Base-by-base conservation (phyloP, 2,888 invertebrate species). In the Pandemis cinnamomeana region DNA sequence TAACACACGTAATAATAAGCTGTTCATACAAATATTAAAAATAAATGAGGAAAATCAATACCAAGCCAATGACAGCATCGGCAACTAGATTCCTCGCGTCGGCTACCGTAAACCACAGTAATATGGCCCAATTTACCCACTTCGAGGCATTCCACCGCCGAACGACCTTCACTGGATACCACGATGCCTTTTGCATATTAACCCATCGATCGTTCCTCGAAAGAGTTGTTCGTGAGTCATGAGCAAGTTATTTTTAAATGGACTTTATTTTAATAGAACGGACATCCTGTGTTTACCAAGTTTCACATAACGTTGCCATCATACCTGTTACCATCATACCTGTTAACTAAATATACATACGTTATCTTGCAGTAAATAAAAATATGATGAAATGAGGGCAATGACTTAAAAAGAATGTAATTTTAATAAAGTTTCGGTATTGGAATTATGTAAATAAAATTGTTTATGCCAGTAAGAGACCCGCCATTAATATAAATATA, bases 121-220 rank as follows among this genome's bases (percentile, higher is more conserved):
- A 85, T 89, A 84, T 88, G 88, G 85, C 88, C 89, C 85, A 90
- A 88, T 89, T 91, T 80, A 78, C 76, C 69, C 80, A 78, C 80
- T 77, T 81, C 89, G 88, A 89, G 78, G 89, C 87, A 88, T 84
- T 58, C 58, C 58, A 82, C 78, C 81, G 80, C 78, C 73, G 74
- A 77, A 80, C 86, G 91, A 86, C 92, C 93, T 93, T 93, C 90
- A 79, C 61, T 77, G 78, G 82, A 81, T 86, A 84, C 88, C 87
- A 88, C 81, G 84, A 87, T 88, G 82, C 86, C 86, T 88, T 89
- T 88, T 87, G 87, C 87, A 88, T 89, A 70, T 60, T 86, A 83
- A 71, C 53, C 48, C 87, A 91, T 90, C 84, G 91, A 91, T 86
- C 86, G 81, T 84, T 83, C 85, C 83, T 82, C 81, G 84, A 83